Base-by-base conservation (phyloP, 2,113 vertebrate genomes). In the Chrysemys picta region DNA sequence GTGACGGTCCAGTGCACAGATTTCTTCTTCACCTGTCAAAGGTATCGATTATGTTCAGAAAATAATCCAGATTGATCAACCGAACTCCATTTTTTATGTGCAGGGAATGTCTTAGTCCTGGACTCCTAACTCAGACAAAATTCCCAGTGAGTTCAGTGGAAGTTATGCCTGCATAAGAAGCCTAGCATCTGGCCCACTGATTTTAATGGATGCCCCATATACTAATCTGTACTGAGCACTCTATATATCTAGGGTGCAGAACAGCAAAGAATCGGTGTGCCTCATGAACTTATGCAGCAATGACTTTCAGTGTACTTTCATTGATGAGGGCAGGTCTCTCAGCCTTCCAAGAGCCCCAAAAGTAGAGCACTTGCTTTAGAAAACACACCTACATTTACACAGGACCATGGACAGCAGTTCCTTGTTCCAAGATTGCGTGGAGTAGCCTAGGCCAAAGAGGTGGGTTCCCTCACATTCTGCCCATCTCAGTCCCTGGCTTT, bases 341-440 rank as follows among this genome's bases (percentile, higher is more conserved):
- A 5, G 1, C 2, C 13, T 4, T 19, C 7, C 47, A 42, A 82
- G 1, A 1, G 14, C 31, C 53, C 76, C 4, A 2, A 2, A 22
- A 3, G 42, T n/a, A 45, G 9, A 24, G 14, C 50, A 19, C 13
- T 79, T 50, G 31, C 49, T n/a, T 47, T 13, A 0, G 6, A 3
- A 47, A 13, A 84, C 13, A 10, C 49, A 4, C 31, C 56, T 24
- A 4, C 5, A 5, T 53, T 65, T 93, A 0, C 95, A 45, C 96
- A 97, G 96, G 11, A 97, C 96, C 96, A 97, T 96, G 97, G 97
- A 97, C 96, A 97, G 97, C 97, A 91, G 35, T 4, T 78, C 10
- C 75, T 79, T 31, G 4, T 12, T 0, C 24, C 9, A 0, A 11
- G 21, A 8, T 27, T 2, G 31, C 0, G 6, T 11, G 0, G 0